Evolutionary conservation across 92 coral and sea anemone genomes (phyloP).

Genomic region (Phenganax marumi): DNA sequence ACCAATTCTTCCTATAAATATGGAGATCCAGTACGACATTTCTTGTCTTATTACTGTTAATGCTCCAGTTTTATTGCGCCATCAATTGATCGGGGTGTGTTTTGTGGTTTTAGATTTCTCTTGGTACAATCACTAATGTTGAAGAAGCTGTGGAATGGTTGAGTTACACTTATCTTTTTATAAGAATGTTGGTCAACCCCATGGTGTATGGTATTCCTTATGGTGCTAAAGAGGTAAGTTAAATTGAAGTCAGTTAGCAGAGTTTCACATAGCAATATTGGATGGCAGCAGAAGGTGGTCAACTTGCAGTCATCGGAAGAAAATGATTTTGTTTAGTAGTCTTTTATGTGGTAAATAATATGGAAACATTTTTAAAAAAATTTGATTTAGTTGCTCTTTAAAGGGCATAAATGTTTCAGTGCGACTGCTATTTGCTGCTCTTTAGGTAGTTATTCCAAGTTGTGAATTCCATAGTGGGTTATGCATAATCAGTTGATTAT

Average conservation of each 20-base stretch:
- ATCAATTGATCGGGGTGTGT: too few species aligned
- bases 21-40: background rate
- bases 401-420: background rate
- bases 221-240: slow-evolving; percentile 77
- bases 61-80: background rate
- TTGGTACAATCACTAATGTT: slow-evolving; percentile 84
- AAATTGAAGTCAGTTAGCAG: background rate
- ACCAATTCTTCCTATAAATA: background rate
- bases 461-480: too few species aligned
- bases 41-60: background rate
- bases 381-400: background rate
- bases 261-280: background rate
- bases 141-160: slow-evolving; percentile 98
- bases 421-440: background rate
- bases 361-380: background rate
- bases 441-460: too few species aligned
- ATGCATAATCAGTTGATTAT: background rate
- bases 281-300: too few species aligned
- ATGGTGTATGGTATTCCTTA: slow-evolving; percentile 88
- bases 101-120: slow-evolving; percentile 60
- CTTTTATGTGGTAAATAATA: too few species aligned
- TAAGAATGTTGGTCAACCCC: slow-evolving; percentile 90
- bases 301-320: too few species aligned
- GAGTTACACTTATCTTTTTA: slow-evolving; percentile 84
- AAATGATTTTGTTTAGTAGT: too few species aligned